Conservation (phyloP, 2,888 invertebrate genomes). For the Eupithecia centaureata region DNA sequence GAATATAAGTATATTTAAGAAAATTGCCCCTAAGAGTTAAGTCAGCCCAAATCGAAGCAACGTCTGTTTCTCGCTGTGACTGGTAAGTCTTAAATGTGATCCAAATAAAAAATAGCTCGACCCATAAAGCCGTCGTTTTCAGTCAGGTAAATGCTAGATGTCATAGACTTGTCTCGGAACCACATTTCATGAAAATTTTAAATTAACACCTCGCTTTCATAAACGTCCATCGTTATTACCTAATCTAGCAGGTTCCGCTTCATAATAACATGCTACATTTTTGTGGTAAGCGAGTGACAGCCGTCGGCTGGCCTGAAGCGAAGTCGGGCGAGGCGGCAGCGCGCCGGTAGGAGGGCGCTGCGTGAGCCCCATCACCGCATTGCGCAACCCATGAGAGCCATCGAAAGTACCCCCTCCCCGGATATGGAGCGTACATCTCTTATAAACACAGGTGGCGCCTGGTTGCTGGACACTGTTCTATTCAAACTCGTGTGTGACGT, state of each 20-base stretch:
- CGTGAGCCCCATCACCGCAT: slow-evolving; percentile 72
- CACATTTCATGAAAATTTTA: neutral
- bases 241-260: slow-evolving; percentile 8
- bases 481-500: slow-evolving; percentile 67
- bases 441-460: slow-evolving; percentile 80
- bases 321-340: slow-evolving; percentile 32
- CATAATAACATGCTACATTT: slow-evolving; percentile 11
- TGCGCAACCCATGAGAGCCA: slow-evolving; percentile 79
- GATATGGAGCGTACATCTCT: slow-evolving; percentile 77
- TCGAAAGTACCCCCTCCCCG: slow-evolving; percentile 83
- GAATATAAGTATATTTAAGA: too few species aligned
- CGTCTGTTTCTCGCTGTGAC: neutral
- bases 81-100: neutral
- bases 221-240: slow-evolving; percentile 4
- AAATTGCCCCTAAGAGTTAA: neutral
- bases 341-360: slow-evolving; percentile 61
- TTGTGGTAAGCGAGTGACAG: slow-evolving; percentile 22
- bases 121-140: neutral
- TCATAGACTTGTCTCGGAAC: neutral
- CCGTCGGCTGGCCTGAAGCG: slow-evolving; percentile 53
- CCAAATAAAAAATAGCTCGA: neutral
- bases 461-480: slow-evolving; percentile 76
- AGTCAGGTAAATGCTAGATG: neutral
- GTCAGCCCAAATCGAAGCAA: neutral
- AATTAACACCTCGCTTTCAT: slow-evolving; percentile 14